phyloP scores from a whole-genome alignment of 2,113 vertebrate species.

The Hymenochirus boettgeri region DNA sequence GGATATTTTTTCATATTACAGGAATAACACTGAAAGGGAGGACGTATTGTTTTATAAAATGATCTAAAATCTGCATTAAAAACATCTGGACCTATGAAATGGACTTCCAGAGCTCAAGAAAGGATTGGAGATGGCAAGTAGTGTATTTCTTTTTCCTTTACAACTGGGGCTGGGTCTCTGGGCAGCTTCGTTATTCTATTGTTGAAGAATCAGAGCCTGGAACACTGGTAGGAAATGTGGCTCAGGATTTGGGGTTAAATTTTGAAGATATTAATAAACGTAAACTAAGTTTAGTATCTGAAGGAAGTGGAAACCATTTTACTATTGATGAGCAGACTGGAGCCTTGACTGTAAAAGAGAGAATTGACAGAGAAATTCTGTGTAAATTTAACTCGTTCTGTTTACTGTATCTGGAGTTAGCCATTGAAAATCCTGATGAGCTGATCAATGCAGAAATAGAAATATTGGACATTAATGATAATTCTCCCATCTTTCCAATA shows the following conservation, averaged over 20 bases:
- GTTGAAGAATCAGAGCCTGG: conserved; percentile 69
- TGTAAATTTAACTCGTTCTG: conserved; percentile 63
- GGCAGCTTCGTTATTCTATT: conserved; percentile 69
- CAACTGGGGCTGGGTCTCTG: conserved; percentile 64
- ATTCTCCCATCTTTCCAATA: conserved; percentile 64
- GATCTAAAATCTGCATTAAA: conserved; percentile 8
- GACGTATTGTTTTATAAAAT: conserved; percentile 8
- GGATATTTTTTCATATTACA: conserved; percentile 21
- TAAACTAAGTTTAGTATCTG: conserved; percentile 60
- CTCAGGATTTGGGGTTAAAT: conserved; percentile 68
- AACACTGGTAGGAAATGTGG: conserved; percentile 69
- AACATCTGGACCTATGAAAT: conserved; percentile 52
- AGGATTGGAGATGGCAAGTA: conserved; percentile 73
- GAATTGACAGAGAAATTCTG: conserved; percentile 69
- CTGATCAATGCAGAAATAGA: conserved; percentile 55
- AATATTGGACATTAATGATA: conserved; percentile 67
- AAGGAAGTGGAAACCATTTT: conserved; percentile 57
- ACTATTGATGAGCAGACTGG: conserved; percentile 63
- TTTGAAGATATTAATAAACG: conserved; percentile 62
- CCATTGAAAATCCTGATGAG: conserved; percentile 66
- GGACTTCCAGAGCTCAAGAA: conserved; percentile 55
- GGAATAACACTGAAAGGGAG: conserved; percentile 37
- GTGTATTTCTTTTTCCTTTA: conserved; percentile 65
- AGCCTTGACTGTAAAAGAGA: conserved; percentile 57
- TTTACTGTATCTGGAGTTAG: conserved; percentile 65